Evolutionary conservation across 2,797 vertebrate species (phyloP), one percentile per base, ranked within the genome.

Genomic region (Phylloscopus collybita): DNA sequence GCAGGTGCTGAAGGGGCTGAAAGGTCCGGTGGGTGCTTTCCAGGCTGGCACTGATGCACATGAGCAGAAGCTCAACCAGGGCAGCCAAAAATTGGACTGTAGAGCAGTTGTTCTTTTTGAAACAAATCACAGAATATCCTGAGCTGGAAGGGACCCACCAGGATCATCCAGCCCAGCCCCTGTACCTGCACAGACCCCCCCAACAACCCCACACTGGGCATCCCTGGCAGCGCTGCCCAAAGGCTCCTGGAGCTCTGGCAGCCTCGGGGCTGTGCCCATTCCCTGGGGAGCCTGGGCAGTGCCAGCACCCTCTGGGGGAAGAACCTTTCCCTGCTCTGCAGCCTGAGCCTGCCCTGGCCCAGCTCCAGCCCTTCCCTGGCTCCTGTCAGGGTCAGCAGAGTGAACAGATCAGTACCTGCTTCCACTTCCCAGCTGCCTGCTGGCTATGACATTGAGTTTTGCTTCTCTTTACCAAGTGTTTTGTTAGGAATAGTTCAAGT

Each of bases 271-370:
- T 4, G 38, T 59, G 69, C 29, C 86, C 76, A 60, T 80, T 65
- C 69, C 76, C 61, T 80, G 76, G 69, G 69, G 16, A 80, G 38
- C 76, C 76, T 88, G 86, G n/a, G 26, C 86, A 88, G 86, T 74
- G 69, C 69, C 78, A 49, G 47, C 61, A 61, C 20, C 66, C 69
- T 67, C 67, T 44, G 76, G 54, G 45, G 54, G 40, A 54, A 74
- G 34, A 61, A 0, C 34, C 40, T 49, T 74, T 6, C 6, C 60
- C 47, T 74, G 20, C 9, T 0, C 4, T 74, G 13, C 69, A 47
- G 0, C 54, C 47, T 42, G 0, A 42, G 4, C 38, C 70, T 81
- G 54, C 0, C 38, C 70, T 81, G 54, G 0, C 54, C 0, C 6
- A 27, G 26, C 40, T 34, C 34, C 70, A 54, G 42, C 10, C 0